Percentiles rank a stretch among this genome's conserved stretches.
phyloP scores from a whole-genome alignment of 2,797 vertebrate genomes.

The Rousettus madagascariensis region DNA sequence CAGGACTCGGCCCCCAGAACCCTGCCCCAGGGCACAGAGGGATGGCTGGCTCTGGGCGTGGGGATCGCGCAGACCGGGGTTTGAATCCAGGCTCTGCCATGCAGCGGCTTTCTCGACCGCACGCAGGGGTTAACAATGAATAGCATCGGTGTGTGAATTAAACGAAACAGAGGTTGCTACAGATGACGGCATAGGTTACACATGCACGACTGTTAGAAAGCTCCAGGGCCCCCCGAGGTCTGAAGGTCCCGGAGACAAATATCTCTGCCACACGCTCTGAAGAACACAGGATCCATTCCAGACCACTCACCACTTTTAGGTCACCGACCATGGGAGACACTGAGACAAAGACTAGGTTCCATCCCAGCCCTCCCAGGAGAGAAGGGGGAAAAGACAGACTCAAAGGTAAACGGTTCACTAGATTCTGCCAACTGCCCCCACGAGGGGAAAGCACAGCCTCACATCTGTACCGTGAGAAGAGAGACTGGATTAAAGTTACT shows the following conservation, averaged over 20 bases:
- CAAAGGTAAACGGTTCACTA: not conserved
- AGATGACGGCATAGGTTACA: not conserved
- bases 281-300: not conserved
- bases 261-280: not conserved
- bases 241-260: not conserved
- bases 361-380: not conserved
- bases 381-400: not conserved
- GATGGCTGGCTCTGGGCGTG: not conserved
- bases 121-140: not conserved
- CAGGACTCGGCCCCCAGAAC: not conserved
- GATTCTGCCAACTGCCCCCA: not conserved
- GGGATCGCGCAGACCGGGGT: not conserved
- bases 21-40: not conserved
- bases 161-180: not conserved
- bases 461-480: accelerated
- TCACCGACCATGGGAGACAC: not conserved
- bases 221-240: not conserved
- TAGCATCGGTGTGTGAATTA: not conserved
- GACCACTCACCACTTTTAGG: not conserved
- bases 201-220: not conserved
- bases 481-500: not conserved
- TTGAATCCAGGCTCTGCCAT: not conserved
- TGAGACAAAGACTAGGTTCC: not conserved
- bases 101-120: accelerated
- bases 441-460: not conserved